Percentiles rank a stretch among this genome's conserved stretches.
These are phyloP conservation scores for Zalophus californianus DNA, from an alignment of 2,797 vertebrate species.

Conservation along the genomic window DNA sequence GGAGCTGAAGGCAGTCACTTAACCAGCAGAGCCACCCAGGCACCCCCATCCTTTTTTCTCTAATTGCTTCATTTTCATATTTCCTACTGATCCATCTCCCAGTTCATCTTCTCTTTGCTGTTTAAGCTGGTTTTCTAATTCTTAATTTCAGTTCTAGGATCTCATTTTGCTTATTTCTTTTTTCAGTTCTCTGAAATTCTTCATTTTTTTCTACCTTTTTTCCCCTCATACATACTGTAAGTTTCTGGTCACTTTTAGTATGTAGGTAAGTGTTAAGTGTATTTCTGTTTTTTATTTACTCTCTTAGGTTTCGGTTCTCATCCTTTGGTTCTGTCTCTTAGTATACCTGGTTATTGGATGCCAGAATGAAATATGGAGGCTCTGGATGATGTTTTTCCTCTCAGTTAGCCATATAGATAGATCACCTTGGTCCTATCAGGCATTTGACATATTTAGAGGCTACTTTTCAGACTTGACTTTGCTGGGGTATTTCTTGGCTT, in stretches of 20 bases:
- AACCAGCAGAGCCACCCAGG: too few species aligned
- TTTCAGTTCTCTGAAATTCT: background rate
- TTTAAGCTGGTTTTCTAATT: background rate
- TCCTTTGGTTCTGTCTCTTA: background rate
- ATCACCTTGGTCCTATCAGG: background rate
- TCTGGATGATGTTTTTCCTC: background rate
- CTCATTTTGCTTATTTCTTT: background rate
- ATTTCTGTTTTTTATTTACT: background rate
- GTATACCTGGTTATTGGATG: background rate
- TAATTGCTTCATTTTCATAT: background rate
- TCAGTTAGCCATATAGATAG: background rate
- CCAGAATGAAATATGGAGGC: background rate
- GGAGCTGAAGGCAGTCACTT: too few species aligned
- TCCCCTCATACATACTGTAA: background rate
- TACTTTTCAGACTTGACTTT: background rate
- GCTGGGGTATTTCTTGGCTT: background rate
- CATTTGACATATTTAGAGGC: background rate
- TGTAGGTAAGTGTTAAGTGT: background rate
- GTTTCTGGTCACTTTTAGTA: background rate
- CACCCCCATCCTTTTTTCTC: background rate
- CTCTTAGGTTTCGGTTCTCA: background rate
- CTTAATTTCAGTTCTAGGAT: constrained; percentile 19
- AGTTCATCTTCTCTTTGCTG: background rate
- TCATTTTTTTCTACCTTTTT: background rate
- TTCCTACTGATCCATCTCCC: background rate